Evolutionary conservation across 1,140 invertebrate species (phyloP), one percentile per base, ranked within the genome.

Genomic region (Meloidogyne hapla): DNA sequence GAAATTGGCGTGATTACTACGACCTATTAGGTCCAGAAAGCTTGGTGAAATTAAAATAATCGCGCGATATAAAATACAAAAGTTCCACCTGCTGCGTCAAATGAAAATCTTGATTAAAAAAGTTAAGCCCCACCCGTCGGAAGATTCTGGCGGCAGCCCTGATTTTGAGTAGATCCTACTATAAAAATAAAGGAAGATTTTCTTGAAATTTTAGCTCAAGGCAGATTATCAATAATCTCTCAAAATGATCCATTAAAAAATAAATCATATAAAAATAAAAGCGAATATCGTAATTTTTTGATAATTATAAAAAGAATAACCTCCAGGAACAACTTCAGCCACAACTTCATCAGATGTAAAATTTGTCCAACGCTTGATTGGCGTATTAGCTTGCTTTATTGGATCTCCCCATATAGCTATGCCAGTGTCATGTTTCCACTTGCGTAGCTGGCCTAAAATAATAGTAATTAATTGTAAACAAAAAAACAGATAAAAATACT

Each of bases 361-460:
- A 23, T 76, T 64, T 21, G 42, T 64, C 75, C 75, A 76, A n/a
- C 69, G 75, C 25, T 76, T 64, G 21, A 76, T 76, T 13, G 67
- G 18, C 15, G 15, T 23, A 45, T 15, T 42, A 15, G 75, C 45
- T 69, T 81, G 79, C 33, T 81, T 76, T 18, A 69, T 67, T 21
- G 80, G 80, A 63, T 81, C 80, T 21, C 80, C 80, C 80, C 80
- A 81, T 5, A 75, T 28, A 15, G 79, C 71, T 21, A 80, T 81
- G 38, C 80, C 80, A 23, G 80, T 81, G 42, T 81, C 80, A 38
- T 80, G 69, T 65, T 81, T 80, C 79, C 79, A 81, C 26, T 81
- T 81, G 40, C 78, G 70, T 18, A 80, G 23, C 18, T 80, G 65
- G 12, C 79, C 73, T 56, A 48, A 48, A 56, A 45, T 45, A n/a